Base-by-base conservation (phyloP, 2,113 vertebrate genomes). In the Galeopterus variegatus region DNA sequence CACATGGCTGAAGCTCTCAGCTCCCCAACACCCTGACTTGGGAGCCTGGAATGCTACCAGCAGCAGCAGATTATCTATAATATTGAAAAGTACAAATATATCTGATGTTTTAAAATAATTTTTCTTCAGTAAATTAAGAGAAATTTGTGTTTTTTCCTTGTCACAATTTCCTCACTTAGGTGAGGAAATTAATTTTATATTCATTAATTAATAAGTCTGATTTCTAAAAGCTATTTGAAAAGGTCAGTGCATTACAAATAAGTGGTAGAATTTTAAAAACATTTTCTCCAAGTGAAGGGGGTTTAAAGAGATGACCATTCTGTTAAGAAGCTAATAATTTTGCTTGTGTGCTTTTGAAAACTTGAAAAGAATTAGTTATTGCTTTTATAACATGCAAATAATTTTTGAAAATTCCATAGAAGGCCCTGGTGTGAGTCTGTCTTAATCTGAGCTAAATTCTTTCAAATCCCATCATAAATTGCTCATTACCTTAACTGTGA, bases 381-480 rank as follows among this genome's bases (percentile, higher is more conserved):
- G 24, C 31, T 90, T 94, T 36, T 88, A 14, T 73, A 77, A 64
- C 23, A 93, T 85, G 24, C 21, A 85, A n/a, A 54, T 86, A 60
- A 93, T 24, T 64, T 64, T 72, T 86, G 19, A 82, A 94, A 94
- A 69, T 64, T 95, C 52, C 58, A 85, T 69, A 73, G 79, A 94
- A n/a, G 28, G 2, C 5, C 23, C 45, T 54, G 6, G 81, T 80
- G 2, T 90, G 45, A 90, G 52, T 79, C 31, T 85, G 19, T 76
- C 83, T 95, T 84, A 83, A 80, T 93, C 70, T 65, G 14, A 90
- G 31, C 45, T 95, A 90, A 93, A 50, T 94, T 94, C 67, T 94
- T 89, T 94, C 69, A 95, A 48, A 45, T 18, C 14, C 18, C 75
- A 18, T 80, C 48, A 69, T 95, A 77, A 86, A 19, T 12, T 95